These are phyloP conservation scores for Lutraria rhynchaena DNA, from an alignment of 1,140 invertebrate genomes.

Conservation along the genomic window DNA sequence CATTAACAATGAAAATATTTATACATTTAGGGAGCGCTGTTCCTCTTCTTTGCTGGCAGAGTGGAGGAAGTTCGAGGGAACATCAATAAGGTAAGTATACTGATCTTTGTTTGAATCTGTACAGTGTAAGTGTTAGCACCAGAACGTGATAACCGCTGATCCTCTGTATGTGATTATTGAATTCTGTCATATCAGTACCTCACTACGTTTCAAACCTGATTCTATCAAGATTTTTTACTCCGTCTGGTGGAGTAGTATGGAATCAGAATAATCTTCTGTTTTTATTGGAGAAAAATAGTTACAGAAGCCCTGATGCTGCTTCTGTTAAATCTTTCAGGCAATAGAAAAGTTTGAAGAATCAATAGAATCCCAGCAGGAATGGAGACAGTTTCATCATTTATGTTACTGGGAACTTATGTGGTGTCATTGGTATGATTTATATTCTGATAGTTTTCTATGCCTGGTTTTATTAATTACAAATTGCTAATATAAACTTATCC, in stretches of 20 bases:
- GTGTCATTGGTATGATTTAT: slow-evolving; percentile 88
- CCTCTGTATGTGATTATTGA: too few relatives aligned
- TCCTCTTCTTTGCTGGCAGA: slow-evolving; percentile 94
- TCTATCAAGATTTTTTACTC: too few relatives aligned
- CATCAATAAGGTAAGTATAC: slow-evolving; percentile 84
- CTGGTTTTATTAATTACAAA: too few relatives aligned
- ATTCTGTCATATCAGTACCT: too few relatives aligned
- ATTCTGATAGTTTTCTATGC: too few relatives aligned
- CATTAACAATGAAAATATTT: slow-evolving; percentile 20
- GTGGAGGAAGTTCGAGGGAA: slow-evolving; percentile 92
- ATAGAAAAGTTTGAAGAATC: slow-evolving; percentile 91
- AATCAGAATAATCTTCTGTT: too few relatives aligned
- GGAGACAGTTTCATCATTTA: slow-evolving; percentile 97
- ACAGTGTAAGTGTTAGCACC: too few relatives aligned
- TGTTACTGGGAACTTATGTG: slow-evolving; percentile 98
- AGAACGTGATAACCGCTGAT: too few relatives aligned
- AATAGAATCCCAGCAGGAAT: slow-evolving; percentile 92
- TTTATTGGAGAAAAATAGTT: not conserved
- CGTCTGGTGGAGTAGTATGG: too few relatives aligned
- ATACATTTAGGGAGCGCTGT: slow-evolving; percentile 90
- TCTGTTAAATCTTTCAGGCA: slow-evolving; percentile 82
- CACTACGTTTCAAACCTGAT: too few relatives aligned
- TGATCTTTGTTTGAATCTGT: too few relatives aligned
- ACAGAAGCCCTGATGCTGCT: not conserved
- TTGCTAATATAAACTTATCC: too few relatives aligned